Percentiles rank a stretch among this genome's conserved stretches.
Conservation (phyloP, 2,888 invertebrate genomes). For the Xanthia icteritia region DNA sequence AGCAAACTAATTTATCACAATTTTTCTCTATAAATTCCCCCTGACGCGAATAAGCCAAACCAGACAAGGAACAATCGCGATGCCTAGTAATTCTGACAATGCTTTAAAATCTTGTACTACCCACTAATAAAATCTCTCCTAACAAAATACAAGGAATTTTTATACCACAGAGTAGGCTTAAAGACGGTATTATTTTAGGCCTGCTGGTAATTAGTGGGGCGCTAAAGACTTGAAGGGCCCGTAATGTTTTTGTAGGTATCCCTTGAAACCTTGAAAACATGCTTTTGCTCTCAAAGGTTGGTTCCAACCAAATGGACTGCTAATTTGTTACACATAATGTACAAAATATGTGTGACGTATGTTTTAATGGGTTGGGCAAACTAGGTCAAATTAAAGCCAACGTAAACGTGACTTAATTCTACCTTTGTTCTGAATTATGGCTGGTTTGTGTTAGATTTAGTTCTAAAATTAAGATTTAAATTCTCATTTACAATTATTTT, state of each 20-base stretch:
- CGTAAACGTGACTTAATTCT: background rate
- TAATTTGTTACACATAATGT: constrained; percentile 67
- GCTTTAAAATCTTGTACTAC: constrained; percentile 47
- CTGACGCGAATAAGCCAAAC: background rate
- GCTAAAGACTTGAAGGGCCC: constrained; percentile 55
- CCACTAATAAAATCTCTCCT: constrained; percentile 54
- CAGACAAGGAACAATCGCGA: background rate
- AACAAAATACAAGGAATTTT: constrained; percentile 61
- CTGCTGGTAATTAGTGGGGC: constrained; percentile 59
- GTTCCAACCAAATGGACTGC: constrained; percentile 66
- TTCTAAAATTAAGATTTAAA: background rate
- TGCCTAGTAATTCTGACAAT: constrained; percentile 15
- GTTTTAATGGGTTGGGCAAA: constrained; percentile 24
- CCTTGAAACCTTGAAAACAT: constrained; percentile 73
- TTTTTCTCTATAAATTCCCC: background rate
- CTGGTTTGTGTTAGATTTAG: background rate
- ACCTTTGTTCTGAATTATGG: background rate
- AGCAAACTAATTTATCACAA: background rate
- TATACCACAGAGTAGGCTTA: constrained; percentile 36
- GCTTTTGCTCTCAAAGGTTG: constrained; percentile 74
- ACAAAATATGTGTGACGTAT: constrained; percentile 50
- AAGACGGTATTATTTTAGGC: constrained; percentile 75
- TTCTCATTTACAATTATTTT: background rate
- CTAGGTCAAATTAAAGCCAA: constrained; percentile 21
- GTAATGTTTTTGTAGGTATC: constrained; percentile 67